Conservation (phyloP, 2,797 vertebrate genomes). For the Notolepis coatsorum region DNA sequence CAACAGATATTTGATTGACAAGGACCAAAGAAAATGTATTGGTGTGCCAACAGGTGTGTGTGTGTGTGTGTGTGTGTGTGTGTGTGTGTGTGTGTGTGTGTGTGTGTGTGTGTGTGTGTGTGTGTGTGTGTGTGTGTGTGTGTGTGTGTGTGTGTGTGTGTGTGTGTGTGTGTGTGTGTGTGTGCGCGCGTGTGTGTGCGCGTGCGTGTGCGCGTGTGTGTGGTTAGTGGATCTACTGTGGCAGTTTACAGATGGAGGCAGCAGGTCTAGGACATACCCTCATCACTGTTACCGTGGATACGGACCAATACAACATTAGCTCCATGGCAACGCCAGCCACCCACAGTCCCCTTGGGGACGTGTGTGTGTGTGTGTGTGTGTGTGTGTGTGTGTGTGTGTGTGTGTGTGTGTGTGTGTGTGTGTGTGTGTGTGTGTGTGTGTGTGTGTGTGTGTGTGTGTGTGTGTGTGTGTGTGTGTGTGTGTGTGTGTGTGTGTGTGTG, state of each 20-base stretch:
- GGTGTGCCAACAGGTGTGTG: background rate
- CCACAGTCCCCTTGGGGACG: conserved; percentile 66
- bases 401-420: conserved; percentile 14
- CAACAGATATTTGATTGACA: too few relatives aligned
- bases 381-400: conserved; percentile 8
- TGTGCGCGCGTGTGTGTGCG: background rate
- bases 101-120: background rate
- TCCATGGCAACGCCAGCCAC: conserved; percentile 78
- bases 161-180: background rate
- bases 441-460: background rate
- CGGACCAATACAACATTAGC: conserved; percentile 62
- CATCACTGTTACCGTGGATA: conserved; percentile 65
- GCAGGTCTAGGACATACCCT: conserved; percentile 53
- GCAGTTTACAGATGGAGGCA: conserved; percentile 61
- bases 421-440: background rate
- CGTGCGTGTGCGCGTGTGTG: conserved; percentile 44
- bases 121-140: conserved; percentile 34
- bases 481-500: conserved; percentile 4
- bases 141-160: conserved; percentile 26
- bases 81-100: conserved; percentile 2
- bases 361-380: conserved; percentile 4
- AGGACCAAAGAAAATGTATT: too few relatives aligned
- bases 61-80: too few relatives aligned
- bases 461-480: conserved; percentile 8
- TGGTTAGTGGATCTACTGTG: conserved; percentile 56